Evolutionary conservation across 2,888 invertebrate genomes (phyloP).

Genomic region (Thera britannica): DNA sequence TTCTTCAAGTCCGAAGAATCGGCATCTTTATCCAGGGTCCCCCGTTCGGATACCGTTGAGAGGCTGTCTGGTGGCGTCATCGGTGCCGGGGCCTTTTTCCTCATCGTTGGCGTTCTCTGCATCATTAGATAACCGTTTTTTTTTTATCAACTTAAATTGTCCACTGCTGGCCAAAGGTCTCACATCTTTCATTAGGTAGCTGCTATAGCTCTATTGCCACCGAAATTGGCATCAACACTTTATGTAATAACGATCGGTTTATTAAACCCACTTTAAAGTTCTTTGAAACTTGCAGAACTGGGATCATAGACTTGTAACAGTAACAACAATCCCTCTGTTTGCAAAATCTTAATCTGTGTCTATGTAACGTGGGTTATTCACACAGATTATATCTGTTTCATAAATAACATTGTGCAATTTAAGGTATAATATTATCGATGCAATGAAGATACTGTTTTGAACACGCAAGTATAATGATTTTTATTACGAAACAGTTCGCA

Average conservation of each 20-base stretch:
- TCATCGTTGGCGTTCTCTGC: constrained; percentile 77
- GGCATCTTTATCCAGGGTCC: constrained; percentile 65
- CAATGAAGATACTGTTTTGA: constrained; percentile 6
- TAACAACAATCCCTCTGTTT: background rate
- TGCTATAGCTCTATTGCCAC: no score
- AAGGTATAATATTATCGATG: background rate
- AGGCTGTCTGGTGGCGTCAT: constrained; percentile 82
- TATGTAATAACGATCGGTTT: no score
- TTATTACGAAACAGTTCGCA: no score
- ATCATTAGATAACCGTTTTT: background rate
- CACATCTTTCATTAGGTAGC: no score
- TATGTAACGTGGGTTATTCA: background rate
- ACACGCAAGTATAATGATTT: background rate
- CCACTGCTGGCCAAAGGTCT: no score
- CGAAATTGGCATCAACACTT: no score
- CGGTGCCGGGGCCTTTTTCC: constrained; percentile 88
- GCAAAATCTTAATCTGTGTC: background rate
- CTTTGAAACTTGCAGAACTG: no score
- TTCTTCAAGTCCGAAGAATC: constrained; percentile 59
- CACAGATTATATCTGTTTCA: background rate
- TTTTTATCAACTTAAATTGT: no score
- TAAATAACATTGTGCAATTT: background rate
- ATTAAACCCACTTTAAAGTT: no score
- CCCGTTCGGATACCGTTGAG: constrained; percentile 65
- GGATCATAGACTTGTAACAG: no score